Evolutionary conservation across 2,797 vertebrate species (phyloP).

Genomic region (Xiphorhynchus erythropygius): DNA sequence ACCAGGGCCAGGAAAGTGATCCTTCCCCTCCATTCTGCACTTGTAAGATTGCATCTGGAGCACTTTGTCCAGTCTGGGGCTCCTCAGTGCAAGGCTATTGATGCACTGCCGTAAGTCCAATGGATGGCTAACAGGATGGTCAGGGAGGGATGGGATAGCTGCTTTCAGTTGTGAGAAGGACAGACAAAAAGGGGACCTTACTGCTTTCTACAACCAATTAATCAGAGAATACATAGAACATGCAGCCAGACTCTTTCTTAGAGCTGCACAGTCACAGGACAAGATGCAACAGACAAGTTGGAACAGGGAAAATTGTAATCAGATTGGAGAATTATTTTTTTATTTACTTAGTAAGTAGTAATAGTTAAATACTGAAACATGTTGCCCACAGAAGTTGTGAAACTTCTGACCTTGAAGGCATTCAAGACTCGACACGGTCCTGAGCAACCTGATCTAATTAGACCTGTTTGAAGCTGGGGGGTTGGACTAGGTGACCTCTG

Average conservation of each 20-base stretch:
- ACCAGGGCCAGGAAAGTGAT: background rate
- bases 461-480: background rate
- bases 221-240: background rate
- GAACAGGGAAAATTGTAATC: background rate
- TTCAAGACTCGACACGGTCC: background rate
- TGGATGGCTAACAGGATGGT: background rate
- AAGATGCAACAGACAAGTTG: background rate
- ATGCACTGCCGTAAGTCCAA: background rate
- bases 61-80: background rate
- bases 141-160: background rate
- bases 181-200: background rate
- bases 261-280: background rate
- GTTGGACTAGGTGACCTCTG: background rate
- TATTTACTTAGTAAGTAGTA: background rate
- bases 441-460: constrained; percentile 45
- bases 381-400: background rate
- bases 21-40: background rate
- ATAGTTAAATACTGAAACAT: background rate
- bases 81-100: background rate
- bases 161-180: background rate
- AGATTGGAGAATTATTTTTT: background rate
- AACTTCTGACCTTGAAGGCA: background rate
- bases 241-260: background rate
- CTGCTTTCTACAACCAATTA: background rate
- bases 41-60: background rate